phyloP scores from a whole-genome alignment of 2,888 invertebrate genomes.

The Druceiella hillmani region DNA sequence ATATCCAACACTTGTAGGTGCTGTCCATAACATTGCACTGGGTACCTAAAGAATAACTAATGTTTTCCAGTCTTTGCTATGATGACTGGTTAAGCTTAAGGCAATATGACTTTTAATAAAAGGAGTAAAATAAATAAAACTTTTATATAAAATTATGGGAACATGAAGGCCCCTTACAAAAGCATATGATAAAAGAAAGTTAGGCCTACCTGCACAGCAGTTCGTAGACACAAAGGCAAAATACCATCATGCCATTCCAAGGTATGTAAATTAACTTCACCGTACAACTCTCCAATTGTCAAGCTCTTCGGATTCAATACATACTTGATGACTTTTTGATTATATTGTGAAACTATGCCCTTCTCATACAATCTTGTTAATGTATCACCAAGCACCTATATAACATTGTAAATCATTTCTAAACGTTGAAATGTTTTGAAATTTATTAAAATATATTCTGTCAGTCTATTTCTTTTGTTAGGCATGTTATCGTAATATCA shows the following conservation, averaged over 20 bases:
- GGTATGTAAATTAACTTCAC: slow-evolving; percentile 76
- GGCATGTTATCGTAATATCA: background rate
- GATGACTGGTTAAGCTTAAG: no score
- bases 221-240: slow-evolving; percentile 52
- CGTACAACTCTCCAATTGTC: slow-evolving; percentile 82
- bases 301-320: slow-evolving; percentile 87
- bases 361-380: slow-evolving; percentile 59
- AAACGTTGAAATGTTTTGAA: no score
- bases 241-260: slow-evolving; percentile 90
- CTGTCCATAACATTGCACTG: no score
- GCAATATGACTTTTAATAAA: no score
- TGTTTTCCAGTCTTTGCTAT: no score
- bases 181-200: no score
- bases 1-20: no score
- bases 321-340: slow-evolving; percentile 69
- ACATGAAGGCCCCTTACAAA: no score
- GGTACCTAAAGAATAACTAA: no score
- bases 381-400: slow-evolving; percentile 64
- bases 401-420: no score
- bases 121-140: no score
- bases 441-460: slow-evolving; percentile 3
- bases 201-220: slow-evolving; percentile 44
- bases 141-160: no score
- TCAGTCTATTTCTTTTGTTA: background rate
- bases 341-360: slow-evolving; percentile 56